Conservation (phyloP, 2,888 invertebrate genomes). For the Ernsta delagoae region DNA sequence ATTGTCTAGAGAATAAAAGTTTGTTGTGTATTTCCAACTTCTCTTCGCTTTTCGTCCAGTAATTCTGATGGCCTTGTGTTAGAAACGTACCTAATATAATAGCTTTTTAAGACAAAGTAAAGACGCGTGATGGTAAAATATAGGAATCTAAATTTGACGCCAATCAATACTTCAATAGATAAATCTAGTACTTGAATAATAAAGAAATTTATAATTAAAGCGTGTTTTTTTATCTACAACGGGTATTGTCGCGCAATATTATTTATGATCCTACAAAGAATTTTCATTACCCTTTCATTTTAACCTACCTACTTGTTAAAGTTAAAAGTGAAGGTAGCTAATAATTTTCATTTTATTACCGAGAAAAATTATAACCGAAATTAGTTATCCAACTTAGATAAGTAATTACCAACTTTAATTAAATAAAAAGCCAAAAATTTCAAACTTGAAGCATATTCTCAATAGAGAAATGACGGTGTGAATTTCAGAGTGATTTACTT, state of each 20-base stretch:
- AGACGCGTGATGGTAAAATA: too few species aligned
- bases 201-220: too few species aligned
- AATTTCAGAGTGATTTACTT: conserved; percentile 48
- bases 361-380: conserved; percentile 1
- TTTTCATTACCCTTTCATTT: not conserved
- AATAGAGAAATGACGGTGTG: conserved; percentile 45
- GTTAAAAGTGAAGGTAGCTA: too few species aligned
- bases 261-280: not conserved
- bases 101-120: too few species aligned
- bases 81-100: too few species aligned
- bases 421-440: conserved; percentile 27
- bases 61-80: conserved; percentile 7
- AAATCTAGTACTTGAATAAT: not conserved
- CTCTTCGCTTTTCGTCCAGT: conserved; percentile 37
- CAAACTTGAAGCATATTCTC: conserved; percentile 38
- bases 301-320: not conserved
- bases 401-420: conserved; percentile 20
- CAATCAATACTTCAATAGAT: too few species aligned
- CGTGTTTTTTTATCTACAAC: too few species aligned
- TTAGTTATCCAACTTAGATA: conserved; percentile 20
- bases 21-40: conserved; percentile 39
- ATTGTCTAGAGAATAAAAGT: conserved; percentile 46
- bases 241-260: not conserved
- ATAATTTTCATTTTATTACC: conserved; percentile 7
- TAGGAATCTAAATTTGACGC: too few species aligned